These are phyloP conservation scores for Struthio camelus DNA, from an alignment of 2,113 vertebrate genomes.

Conservation along the genomic window DNA sequence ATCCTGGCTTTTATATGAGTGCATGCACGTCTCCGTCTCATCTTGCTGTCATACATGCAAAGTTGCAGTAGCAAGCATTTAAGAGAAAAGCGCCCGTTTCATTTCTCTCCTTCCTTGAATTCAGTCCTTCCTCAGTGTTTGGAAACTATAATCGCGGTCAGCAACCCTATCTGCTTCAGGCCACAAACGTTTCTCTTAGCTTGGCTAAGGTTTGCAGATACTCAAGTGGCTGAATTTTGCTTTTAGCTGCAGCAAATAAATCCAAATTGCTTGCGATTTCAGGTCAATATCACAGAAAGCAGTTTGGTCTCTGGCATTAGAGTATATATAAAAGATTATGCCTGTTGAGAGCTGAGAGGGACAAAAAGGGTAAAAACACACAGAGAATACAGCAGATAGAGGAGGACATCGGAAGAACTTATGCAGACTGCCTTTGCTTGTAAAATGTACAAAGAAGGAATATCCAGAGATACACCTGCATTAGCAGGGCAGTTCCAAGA, in stretches of 20 bases:
- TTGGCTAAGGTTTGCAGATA: neutral
- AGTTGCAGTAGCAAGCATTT: neutral
- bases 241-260: no score
- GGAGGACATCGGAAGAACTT: neutral
- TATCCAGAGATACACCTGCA: no score
- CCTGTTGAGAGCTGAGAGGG: neutral
- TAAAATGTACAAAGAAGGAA: neutral
- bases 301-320: accelerated
- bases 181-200: accelerated
- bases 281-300: accelerated
- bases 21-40: neutral
- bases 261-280: neutral
- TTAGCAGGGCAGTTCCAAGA: neutral
- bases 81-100: neutral
- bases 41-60: neutral
- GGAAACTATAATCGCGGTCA: accelerated
- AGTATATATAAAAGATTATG: accelerated
- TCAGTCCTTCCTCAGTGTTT: accelerated
- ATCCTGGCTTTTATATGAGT: neutral
- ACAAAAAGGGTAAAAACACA: neutral
- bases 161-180: neutral
- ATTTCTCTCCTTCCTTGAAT: neutral
- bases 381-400: accelerated
- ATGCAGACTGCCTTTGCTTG: accelerated
- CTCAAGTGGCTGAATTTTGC: neutral